These are phyloP conservation scores for Acronicta psi DNA, from an alignment of 2,888 invertebrate species.

Conservation along the genomic window DNA sequence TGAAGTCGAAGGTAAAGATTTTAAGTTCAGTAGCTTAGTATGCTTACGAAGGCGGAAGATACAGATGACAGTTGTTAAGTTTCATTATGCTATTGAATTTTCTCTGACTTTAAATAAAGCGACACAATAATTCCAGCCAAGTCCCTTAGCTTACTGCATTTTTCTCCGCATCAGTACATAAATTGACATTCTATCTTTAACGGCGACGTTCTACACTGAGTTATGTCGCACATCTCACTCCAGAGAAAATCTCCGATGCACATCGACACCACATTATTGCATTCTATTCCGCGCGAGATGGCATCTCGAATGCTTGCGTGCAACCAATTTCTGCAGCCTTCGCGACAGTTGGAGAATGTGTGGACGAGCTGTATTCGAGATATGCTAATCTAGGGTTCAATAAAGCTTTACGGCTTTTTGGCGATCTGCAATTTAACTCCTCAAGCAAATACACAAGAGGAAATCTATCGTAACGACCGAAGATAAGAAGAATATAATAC, in stretches of 20 bases:
- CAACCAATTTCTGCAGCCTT: conserved; percentile 50
- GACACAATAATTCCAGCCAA: too few species aligned
- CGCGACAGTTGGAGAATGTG: conserved; percentile 29
- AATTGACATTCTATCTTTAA: conserved; percentile 5
- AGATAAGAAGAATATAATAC: too few species aligned
- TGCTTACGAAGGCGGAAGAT: too few species aligned
- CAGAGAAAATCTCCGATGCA: conserved; percentile 35
- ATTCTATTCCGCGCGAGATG: conserved; percentile 41
- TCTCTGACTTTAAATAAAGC: too few species aligned
- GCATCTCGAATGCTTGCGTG: conserved; percentile 47
- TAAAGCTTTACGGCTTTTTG: not conserved
- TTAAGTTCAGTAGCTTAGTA: too few species aligned
- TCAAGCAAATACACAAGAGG: too few species aligned
- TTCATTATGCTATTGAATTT: too few species aligned
- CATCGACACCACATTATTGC: conserved; percentile 46
- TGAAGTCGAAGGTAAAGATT: too few species aligned
- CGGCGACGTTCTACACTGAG: conserved; percentile 9
- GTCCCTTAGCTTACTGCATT: not conserved
- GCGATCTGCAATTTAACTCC: too few species aligned
- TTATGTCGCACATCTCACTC: conserved; percentile 27
- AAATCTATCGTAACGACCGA: too few species aligned
- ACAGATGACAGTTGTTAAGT: too few species aligned
- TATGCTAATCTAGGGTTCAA: conserved; percentile 17
- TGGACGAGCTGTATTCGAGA: not conserved
- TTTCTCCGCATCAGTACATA: not conserved